phyloP scores from a whole-genome alignment of 2,888 invertebrate species.

The Didymodactylos carnosus region DNA sequence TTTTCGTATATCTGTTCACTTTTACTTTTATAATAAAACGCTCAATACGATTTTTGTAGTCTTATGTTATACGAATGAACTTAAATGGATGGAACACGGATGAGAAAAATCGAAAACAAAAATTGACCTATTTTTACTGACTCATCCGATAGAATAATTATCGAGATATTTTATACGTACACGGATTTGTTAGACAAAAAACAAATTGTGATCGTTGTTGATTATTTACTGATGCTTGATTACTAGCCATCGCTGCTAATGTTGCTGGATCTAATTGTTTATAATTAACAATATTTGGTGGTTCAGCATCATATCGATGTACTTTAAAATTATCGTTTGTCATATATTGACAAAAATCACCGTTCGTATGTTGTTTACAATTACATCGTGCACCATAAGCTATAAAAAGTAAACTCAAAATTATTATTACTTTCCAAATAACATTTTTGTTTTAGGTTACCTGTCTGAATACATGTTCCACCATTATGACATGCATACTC shows the following conservation, averaged over 20 bases:
- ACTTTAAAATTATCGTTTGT: not conserved
- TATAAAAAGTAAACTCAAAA: not conserved
- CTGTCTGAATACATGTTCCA: not conserved
- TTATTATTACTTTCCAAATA: not conserved
- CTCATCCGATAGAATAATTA: no score
- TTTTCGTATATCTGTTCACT: no score
- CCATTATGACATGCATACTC: not conserved
- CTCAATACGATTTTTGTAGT: no score
- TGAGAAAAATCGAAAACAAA: no score
- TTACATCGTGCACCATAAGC: not conserved
- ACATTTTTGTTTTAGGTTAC: not conserved
- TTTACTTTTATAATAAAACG: no score
- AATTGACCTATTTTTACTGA: no score
- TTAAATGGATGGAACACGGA: no score
- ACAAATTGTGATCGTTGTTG: not conserved
- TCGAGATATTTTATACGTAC: no score
- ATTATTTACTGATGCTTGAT: not conserved
- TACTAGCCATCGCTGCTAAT: not conserved
- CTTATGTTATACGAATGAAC: no score
- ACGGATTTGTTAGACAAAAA: not conserved
- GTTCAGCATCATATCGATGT: no score
- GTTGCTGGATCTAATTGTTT: not conserved
- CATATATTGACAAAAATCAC: not conserved
- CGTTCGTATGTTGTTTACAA: not conserved
- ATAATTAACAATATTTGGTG: not conserved